A percentile compares a stretch with the other conserved stretches of the same genome.
Conservation (phyloP, 2,888 invertebrate genomes). For the Ormyrus labotus region DNA sequence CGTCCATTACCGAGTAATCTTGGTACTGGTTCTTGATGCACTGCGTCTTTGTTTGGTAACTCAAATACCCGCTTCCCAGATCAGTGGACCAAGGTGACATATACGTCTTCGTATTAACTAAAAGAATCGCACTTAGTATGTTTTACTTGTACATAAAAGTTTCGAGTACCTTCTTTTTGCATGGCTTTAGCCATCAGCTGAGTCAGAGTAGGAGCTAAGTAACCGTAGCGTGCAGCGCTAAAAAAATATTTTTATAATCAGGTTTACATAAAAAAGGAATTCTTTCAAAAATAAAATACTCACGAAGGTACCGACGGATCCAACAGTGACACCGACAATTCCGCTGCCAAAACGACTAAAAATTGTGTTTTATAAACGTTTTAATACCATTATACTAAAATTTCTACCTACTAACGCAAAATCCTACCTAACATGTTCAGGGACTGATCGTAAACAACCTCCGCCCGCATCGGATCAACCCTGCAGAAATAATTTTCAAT, state of each 20-base stretch:
- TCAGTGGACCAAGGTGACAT: conserved; percentile 31
- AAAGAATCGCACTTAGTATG: not conserved
- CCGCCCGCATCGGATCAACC: conserved; percentile 10
- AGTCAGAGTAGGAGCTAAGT: conserved; percentile 26
- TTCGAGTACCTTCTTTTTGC: conserved; percentile 39
- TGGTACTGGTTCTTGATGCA: conserved; percentile 34
- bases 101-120: conserved; percentile 26
- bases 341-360: conserved; percentile 11
- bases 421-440: conserved; percentile 29
- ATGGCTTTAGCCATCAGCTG: conserved; percentile 25
- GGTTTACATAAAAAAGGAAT: too few relatives aligned
- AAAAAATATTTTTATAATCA: not conserved
- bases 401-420: not conserved
- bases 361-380: not conserved
- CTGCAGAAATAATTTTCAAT: not conserved
- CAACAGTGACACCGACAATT: conserved; percentile 13
- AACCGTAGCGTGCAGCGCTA: conserved; percentile 16
- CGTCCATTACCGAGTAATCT: conserved; percentile 33
- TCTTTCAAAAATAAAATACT: not conserved
- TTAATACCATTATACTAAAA: not conserved
- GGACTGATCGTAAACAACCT: not conserved
- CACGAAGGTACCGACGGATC: conserved; percentile 26
- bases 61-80: conserved; percentile 22
- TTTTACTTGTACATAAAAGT: not conserved
- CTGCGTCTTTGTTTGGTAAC: conserved; percentile 16